Evolutionary conservation across 2,797 vertebrate genomes (phyloP), one percentile per base, ranked within the genome.

Genomic region (Argya squamiceps): DNA sequence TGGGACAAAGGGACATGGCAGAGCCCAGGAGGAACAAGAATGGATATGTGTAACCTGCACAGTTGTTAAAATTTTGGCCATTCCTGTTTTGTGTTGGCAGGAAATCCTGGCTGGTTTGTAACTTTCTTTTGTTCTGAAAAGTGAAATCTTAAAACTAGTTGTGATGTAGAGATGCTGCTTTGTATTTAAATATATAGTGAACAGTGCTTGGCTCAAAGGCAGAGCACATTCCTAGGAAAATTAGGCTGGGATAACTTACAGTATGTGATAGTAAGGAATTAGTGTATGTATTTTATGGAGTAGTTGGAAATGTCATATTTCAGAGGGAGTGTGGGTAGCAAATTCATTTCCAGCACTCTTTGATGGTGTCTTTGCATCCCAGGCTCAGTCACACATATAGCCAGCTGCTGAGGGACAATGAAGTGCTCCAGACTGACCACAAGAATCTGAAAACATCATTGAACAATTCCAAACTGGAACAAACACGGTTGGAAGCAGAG

Each of bases 401-500:
- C 52, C 99, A 99, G 85, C 98, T 99, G 96, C 71, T 99, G 96
- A 99, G 98, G 96, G 99, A 99, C 77, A 99, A 99, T 27, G 99
- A 99, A 89, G 98, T 98, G 84, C 99, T 99, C 30, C 99, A 99
- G 93, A 95, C 98, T 30, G 99, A 99, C 89, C 99, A 99, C 93
- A 99, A 99, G 98, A 99, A 98, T 88, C 88, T 99, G 69, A 99
- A 99, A 98, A 99, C 97, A 27, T 98, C 98, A 83, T 46, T 99
- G 92, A 99, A 99, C 96, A 98, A 94, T 60, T 99, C 99, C 77
- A 99, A 99, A 95, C 97, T 99, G 94, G 99, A 99, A 39, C 99
- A 99, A 97, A 99, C 99, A 60, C 98, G 99, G 49, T 98, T 99
- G 97, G 99, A 99, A 98, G 99, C 99, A 0, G 99, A 99, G 70